Evolutionary conservation across 1,140 invertebrate genomes (phyloP), one percentile per base, ranked within the genome.

Genomic region (Anastrepha ludens): DNA sequence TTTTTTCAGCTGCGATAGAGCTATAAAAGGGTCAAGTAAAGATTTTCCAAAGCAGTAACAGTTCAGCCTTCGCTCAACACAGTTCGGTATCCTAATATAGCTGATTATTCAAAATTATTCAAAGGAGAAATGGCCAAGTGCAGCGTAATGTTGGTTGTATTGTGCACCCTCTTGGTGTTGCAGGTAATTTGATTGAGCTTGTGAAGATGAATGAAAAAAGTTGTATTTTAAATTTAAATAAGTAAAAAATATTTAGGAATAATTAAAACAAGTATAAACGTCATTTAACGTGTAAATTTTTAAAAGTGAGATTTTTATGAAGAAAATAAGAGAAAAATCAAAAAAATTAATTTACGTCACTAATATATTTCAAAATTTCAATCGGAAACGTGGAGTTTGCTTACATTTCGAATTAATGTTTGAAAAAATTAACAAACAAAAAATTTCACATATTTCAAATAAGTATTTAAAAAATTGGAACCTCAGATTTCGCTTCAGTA

Each of bases 141-240:
- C 74, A 81, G 74, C 44, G 17, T 55, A 20, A 81, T 81, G 44
- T 81, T 81, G 41, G 44, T 81, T n/a, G 74, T 81, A 55, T 81
- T 81, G 74, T 81, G 74, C 74, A 81, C 39, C 47, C 20, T 81
- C 3, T 9, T 81, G 74, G 47, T 81, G 8, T 81, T 81, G 74
- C 74, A 81, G 74, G 74, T 81, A 81, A 81, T 81, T 9, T 29
- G 29, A 29, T 29, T 29, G 29, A 29, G 29, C 1, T 29, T 29
- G 1, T 29, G 29, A 29, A 29, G 29, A 29, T 1, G 29, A 29
- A 29, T 29, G 29, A 29, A 29, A 29, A 29, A 29, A 29, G 29
- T 29, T 29, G 29, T 29, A 29, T 50, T 17, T 55, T 11, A 50
- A 50, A 17, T 4, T 47, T 5, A 55, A 78, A 55, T 29, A 11